Conservation (phyloP, 2,113 vertebrate species). For the Lampris incognitus region DNA sequence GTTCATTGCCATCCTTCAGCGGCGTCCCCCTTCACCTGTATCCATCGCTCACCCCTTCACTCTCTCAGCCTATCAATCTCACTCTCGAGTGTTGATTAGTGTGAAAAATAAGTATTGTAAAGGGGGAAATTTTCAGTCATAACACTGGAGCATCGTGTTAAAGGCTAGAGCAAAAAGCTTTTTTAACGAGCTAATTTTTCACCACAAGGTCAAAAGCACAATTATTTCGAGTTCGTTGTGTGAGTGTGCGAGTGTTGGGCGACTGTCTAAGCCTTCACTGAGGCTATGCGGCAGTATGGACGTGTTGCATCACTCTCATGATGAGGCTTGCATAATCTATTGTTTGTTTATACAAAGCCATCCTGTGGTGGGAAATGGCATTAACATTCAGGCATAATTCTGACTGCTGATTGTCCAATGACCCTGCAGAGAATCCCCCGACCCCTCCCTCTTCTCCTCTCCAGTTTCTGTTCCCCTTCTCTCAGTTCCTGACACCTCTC, state of each 20-base stretch:
- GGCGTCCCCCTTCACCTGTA: slow-evolving; percentile 69
- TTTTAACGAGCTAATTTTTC: slow-evolving; percentile 32
- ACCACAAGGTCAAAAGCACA: slow-evolving; percentile 22
- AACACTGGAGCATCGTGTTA: slow-evolving; percentile 27
- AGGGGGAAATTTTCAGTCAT: slow-evolving; percentile 16
- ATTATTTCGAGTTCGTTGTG: slow-evolving; percentile 25
- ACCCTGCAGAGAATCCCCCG: neutral
- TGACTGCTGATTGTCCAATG: slow-evolving; percentile 45
- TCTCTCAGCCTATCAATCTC: slow-evolving; percentile 47
- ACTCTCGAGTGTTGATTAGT: slow-evolving; percentile 72
- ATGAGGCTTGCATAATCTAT: slow-evolving; percentile 14
- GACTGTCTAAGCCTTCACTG: slow-evolving; percentile 22
- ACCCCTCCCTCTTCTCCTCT: slow-evolving; percentile 9
- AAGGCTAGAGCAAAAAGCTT: slow-evolving; percentile 37
- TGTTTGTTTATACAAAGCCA: slow-evolving; percentile 10
- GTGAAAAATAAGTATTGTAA: slow-evolving; percentile 61
- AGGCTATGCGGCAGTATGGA: slow-evolving; percentile 11
- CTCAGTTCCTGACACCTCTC: neutral
- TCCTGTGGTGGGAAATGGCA: slow-evolving; percentile 20
- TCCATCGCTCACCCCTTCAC: slow-evolving; percentile 48
- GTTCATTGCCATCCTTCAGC: slow-evolving; percentile 58
- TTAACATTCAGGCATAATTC: slow-evolving; percentile 12
- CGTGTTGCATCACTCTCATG: slow-evolving; percentile 18
- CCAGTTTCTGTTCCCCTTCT: neutral
- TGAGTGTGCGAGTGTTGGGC: slow-evolving; percentile 7